Base-by-base conservation (phyloP, 1,140 invertebrate species). In the Pogonomyrmex californicus region DNA sequence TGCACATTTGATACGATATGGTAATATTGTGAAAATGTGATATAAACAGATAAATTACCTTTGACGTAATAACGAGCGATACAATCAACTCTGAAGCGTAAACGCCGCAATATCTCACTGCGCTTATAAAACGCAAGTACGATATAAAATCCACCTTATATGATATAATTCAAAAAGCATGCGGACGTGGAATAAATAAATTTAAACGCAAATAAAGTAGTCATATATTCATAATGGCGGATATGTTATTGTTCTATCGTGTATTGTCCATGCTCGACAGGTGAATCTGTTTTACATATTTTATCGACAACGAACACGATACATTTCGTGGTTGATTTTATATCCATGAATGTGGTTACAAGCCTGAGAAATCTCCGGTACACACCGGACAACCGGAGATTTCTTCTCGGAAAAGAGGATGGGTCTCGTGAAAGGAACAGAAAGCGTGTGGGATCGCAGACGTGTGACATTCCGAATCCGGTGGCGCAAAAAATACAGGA, bases 281-380 rank as follows among this genome's bases (percentile, higher is more conserved):
- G 17, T 78, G 33, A 65, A 66, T 78, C 62, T 65, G 44, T 12
- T 78, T 65, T 65, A 79, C 62, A 81, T 81, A 70, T 81, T 81
- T 81, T 41, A 70, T 23, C 23, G 36, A 81, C 14, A 66, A 65
- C n/a, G 10, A 81, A 23, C 63, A 65, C n/a, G 41, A 36, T 70
- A 33, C 36, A 79, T 62, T 79, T 68, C 62, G 33, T 36, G 38
- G 47, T 47, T 86, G 62, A 86, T 36, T 17, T 49, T 79, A 41
- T 85, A 62, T 63, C n/a, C 58, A 41, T 62, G 47, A 62, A 65
- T 85, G 41, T 33, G 62, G 51, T 47, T 79, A 63, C 47, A 47
- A 60, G 23, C 58, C 58, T 65, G 73, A 58, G 63, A 12, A 66
- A 79, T 38, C 41, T 68, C 51, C 76, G 62, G 38, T 49, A 49